Evolutionary conservation across 2,888 invertebrate species (phyloP).

Genomic region (Torymus texanus): DNA sequence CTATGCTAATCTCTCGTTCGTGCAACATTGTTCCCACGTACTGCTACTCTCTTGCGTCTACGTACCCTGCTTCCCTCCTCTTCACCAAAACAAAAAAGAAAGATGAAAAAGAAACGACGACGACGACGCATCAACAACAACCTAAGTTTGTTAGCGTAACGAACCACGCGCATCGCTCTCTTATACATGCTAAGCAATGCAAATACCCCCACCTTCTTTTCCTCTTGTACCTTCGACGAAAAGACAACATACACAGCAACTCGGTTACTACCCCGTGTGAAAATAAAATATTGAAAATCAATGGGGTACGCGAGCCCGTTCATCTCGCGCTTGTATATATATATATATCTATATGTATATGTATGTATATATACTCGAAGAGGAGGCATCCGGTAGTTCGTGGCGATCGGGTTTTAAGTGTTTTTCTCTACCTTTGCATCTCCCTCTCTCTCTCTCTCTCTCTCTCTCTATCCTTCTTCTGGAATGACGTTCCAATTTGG

Average conservation of each 20-base stretch:
- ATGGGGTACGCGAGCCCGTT: background rate
- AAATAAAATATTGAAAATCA: constrained; percentile 28
- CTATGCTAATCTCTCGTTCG: background rate
- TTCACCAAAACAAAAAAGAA: no score
- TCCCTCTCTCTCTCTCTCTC: constrained; percentile 21
- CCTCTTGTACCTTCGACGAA: no score
- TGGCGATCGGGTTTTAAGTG: constrained; percentile 33
- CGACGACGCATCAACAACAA: constrained; percentile 15
- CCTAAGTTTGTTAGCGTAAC: constrained; percentile 45
- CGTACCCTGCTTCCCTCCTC: no score
- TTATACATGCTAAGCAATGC: constrained; percentile 36
- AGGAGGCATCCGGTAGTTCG: background rate
- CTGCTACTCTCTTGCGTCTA: no score
- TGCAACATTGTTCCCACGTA: background rate
- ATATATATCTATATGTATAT: no score
- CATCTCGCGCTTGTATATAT: no score
- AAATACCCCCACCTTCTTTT: constrained; percentile 24
- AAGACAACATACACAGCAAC: no score
- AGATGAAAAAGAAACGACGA: constrained; percentile 5
- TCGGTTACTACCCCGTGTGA: background rate
- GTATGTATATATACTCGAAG: background rate
- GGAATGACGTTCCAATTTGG: constrained; percentile 48
- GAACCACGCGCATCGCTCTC: constrained; percentile 1
- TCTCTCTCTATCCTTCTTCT: background rate
- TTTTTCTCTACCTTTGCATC: constrained; percentile 20